A percentile compares a stretch with the other conserved stretches of the same genome.
These are phyloP conservation scores for Lutjanus campechanus DNA, from an alignment of 2,797 vertebrate species.

Conservation along the genomic window DNA sequence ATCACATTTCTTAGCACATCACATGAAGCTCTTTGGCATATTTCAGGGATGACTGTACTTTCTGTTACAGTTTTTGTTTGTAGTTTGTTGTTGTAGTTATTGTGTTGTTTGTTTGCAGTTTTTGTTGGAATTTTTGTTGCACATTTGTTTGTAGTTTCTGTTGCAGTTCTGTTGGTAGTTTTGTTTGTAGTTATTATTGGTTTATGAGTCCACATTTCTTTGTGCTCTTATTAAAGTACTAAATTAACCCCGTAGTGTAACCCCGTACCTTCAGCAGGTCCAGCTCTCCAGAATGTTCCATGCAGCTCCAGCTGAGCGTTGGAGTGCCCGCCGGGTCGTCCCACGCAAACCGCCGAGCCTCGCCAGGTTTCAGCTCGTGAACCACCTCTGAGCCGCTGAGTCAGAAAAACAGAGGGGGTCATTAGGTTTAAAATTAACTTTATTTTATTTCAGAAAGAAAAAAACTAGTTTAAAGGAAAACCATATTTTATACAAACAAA, in stretches of 20 bases:
- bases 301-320: slow-evolving; percentile 89
- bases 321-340: slow-evolving; percentile 90
- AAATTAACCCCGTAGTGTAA: neutral
- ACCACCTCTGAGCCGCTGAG: slow-evolving; percentile 61
- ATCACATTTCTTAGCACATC: neutral
- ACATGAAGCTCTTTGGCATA: neutral
- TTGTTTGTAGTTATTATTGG: neutral
- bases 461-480: too few species aligned
- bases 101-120: neutral
- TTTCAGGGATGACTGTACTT: neutral
- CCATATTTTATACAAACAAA: too few species aligned
- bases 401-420: neutral
- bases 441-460: too few species aligned
- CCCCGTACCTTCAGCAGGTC: slow-evolving; percentile 93
- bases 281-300: slow-evolving; percentile 86
- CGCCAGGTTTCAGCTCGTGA: slow-evolving; percentile 85
- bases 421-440: neutral
- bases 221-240: neutral
- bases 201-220: neutral
- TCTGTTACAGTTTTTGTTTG: too few species aligned
- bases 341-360: slow-evolving; percentile 93
- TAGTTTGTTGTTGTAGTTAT: neutral
- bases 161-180: neutral
- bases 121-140: neutral
- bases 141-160: too few species aligned